Evolutionary conservation across 1,140 invertebrate species (phyloP), one percentile per base, ranked within the genome.

Genomic region (Neodiprion pinetum): DNA sequence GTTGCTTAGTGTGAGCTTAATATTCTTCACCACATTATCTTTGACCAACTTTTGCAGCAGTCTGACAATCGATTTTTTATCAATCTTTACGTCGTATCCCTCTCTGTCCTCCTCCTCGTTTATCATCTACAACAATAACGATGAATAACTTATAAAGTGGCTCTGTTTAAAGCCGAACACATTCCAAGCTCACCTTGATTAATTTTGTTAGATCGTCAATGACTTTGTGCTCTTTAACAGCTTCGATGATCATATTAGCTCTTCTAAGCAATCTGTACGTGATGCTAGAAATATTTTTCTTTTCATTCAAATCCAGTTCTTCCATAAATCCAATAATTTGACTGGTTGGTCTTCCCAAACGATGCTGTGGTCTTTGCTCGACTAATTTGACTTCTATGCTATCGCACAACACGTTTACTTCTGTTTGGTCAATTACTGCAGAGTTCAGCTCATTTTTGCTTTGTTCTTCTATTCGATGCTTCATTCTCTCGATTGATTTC

Each of bases 61-160:
- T 70, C 92, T 85, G 3, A 89, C 74, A 8, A 94, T 81, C 3
- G 92, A 91, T 81, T 91, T 93, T 71, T 90, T 91, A 78, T 93
- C 92, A 23, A 94, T 91, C 76, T 86, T 90, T 4, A 88, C 87
- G 11, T 88, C 83, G 68, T 88, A 88, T 0, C 91, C 91, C 87
- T 92, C 90, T 75, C 89, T 90, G 28, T 85, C 82, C 82, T 92
- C 91, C 75, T 89, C 87, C 70, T 89, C 87, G 70, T 84, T 80
- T 61, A 93, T 90, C 69, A 89, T 81, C 86, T 89, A 72, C 71
- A 81, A 77, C 71, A 17, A 72, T 49, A 48, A 72, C 70, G 17
- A 14, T 17, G 11, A 73, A 21, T 50, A 4, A 9, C 49, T 23
- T 73, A 47, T 67, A 47, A 5, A 28, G 49, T 68, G 12, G 53